Evolutionary conservation across 92 coral and sea anemone species (phyloP).

Genomic region (Montipora capitata): DNA sequence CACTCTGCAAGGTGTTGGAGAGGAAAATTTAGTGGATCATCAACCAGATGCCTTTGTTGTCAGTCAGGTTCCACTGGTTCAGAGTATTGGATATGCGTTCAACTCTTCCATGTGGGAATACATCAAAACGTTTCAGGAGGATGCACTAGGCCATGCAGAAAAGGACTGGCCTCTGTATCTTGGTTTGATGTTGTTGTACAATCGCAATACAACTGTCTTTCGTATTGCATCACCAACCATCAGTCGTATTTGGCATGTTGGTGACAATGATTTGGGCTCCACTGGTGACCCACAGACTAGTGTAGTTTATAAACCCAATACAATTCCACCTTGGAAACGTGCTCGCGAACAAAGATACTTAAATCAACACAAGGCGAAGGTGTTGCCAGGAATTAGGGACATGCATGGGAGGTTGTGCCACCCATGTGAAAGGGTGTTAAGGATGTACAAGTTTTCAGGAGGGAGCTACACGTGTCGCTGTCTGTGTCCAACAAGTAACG

Average conservation of each 20-base stretch:
- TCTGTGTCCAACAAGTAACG: constrained; percentile 83
- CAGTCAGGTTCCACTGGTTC: constrained; percentile 90
- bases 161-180: constrained; percentile 92
- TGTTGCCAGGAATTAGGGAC: constrained; percentile 84
- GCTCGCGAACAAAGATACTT: constrained; percentile 82
- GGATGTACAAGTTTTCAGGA: constrained; percentile 73
- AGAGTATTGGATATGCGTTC: constrained; percentile 93
- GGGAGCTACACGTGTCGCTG: constrained; percentile 82
- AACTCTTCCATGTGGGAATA: constrained; percentile 95
- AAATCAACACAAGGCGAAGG: constrained; percentile 82
- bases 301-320: constrained; percentile 30
- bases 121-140: constrained; percentile 87
- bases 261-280: constrained; percentile 72
- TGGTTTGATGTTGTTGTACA: constrained; percentile 88
- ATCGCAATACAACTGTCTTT: constrained; percentile 86
- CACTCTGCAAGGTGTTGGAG: constrained; percentile 91
- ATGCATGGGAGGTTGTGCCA: constrained; percentile 93
- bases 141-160: constrained; percentile 81
- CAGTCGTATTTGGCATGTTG: constrained; percentile 98
- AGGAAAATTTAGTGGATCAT: constrained; percentile 89
- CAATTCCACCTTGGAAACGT: constrained; percentile 89
- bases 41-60: constrained; percentile 94
- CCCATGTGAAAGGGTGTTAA: constrained; percentile 88
- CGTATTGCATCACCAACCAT: constrained; percentile 92
- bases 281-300: constrained; percentile 40